Evolutionary conservation across 2,888 invertebrate species (phyloP), one percentile per base, ranked within the genome.

Genomic region (Clistopyga incitator): DNA sequence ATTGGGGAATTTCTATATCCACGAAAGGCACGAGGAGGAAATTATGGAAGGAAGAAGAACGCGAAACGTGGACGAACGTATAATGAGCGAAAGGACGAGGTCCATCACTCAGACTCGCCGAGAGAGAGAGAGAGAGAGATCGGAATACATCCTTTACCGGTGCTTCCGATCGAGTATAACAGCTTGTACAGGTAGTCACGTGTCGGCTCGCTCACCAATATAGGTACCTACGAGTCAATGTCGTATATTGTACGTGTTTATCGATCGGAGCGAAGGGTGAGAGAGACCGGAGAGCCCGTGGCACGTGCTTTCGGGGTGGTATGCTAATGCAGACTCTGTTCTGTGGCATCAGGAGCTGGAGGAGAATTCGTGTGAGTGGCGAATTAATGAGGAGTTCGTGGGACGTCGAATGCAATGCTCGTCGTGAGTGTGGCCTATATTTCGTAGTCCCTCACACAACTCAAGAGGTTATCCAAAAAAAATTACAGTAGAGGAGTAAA

Each of bases 51-150:
- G 82, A 71, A 34, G 70, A 77, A 56, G 82, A 82, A 78, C 54
- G 70, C 68, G 70, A 79, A 76, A 84, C 84, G 82, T 81, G 82
- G 59, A 82, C 78, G 85, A 83, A 85, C 82, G 83, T 85, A 68
- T 50, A 77, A 85, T 72, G 74, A 74, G 67, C 64, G 52, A 68
- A 56, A 54, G 67, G 65, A 54, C 18, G 50, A 8, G n/a, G 18
- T 47, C 47, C 67, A 47, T 47, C 67, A 67, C 67, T 67, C 67
- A 67, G 10, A 2, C 64, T 64, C 38, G 42, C 42, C 20, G 38
- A 11, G 15, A 45, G 67, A 34, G 56, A 59, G 67, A 23, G 54
- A 67, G 11, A 29, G 38, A 47, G 38, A 65, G 10, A 47, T 2
- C 52, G 3, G 50, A 23, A 56, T 13, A 54, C 13, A 18, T 38